Base-by-base conservation (phyloP, 2,797 vertebrate genomes). In the Chrysocyon brachyurus region DNA sequence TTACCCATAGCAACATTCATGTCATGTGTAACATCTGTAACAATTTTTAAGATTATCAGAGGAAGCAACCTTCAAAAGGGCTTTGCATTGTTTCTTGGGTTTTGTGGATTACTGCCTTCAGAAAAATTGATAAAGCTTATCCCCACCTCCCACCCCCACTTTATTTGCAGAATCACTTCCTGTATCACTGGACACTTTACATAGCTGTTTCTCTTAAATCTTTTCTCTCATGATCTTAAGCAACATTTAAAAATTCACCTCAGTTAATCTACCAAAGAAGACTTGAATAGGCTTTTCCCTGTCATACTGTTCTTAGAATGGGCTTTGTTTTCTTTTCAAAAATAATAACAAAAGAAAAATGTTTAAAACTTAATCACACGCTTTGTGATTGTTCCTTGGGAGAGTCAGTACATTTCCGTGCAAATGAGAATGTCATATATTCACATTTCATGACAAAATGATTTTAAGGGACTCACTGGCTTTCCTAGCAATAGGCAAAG, bases 291-390 rank as follows among this genome's bases (percentile, higher is more conserved):
- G 26, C 19, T 91, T 79, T 92, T 57, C n/a, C 61, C 12, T 63
- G 21, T 40, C 12, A 9, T 4, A 17, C 33, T 90, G 22, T 82
- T 95, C 83, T 90, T 89, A 57, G 28, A 88, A n/a, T 63, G 33
- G 26, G 19, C 36, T 77, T 88, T 91, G 12, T 92, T 90, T 94
- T 96, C 56, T 92, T 94, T 78, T 12, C 26, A 59, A 66, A 94
- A 84, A 36, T 6, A 77, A n/a, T 15, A 66, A 75, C 63, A 64
- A 81, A 96, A 94, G 75, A 22, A 92, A 75, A 96, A 96, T 68
- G 21, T 33, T 78, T 59, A 33, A 93, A 87, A 94, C 72, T 92
- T 61, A 91, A 9, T 61, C 59, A 68, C 82, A 33, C 5, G 88
- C n/a, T 88, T 87, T 59, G 72, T 54, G 54, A 63, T 33, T 83